phyloP scores from a whole-genome alignment of 2,113 vertebrate genomes.

The Cyprinodon variegatus region DNA sequence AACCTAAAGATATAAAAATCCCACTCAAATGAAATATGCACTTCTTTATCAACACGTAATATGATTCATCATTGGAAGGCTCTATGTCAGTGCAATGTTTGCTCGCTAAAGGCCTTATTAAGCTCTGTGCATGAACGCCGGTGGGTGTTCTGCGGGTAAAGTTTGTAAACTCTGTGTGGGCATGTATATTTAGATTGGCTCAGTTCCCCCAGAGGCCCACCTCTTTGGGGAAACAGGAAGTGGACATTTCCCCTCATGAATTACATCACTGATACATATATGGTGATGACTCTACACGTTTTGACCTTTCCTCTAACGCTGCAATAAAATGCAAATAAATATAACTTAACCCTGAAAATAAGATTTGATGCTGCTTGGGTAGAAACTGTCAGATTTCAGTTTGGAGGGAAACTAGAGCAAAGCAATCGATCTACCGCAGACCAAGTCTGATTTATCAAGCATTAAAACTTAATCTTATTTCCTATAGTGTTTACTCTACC shows the following conservation, averaged over 20 bases:
- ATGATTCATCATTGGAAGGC: background rate
- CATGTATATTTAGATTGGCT: constrained; percentile 47
- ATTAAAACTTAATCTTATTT: too few species aligned
- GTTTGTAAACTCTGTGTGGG: background rate
- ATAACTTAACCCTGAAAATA: background rate
- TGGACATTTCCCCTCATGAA: constrained; percentile 18
- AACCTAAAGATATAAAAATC: constrained; percentile 41
- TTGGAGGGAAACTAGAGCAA: background rate
- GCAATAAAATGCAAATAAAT: background rate
- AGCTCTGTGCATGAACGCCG: background rate
- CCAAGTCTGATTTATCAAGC: background rate
- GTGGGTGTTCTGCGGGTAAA: constrained; percentile 3
- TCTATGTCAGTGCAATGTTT: background rate
- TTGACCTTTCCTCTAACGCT: background rate
- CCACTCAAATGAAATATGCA: constrained; percentile 35
- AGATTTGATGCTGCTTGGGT: background rate
- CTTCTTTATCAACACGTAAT: constrained; percentile 14
- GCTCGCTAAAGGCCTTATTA: constrained; percentile 3
- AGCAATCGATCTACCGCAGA: background rate
- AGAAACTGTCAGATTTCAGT: background rate
- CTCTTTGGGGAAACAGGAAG: constrained; percentile 40
- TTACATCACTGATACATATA: constrained; percentile 32
- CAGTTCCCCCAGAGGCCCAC: constrained; percentile 7
- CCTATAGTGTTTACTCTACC: background rate
- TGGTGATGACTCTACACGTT: background rate